Evolutionary conservation across 2,888 invertebrate genomes (phyloP), one percentile per base, ranked within the genome.

Genomic region (Adineta ricciae): DNA sequence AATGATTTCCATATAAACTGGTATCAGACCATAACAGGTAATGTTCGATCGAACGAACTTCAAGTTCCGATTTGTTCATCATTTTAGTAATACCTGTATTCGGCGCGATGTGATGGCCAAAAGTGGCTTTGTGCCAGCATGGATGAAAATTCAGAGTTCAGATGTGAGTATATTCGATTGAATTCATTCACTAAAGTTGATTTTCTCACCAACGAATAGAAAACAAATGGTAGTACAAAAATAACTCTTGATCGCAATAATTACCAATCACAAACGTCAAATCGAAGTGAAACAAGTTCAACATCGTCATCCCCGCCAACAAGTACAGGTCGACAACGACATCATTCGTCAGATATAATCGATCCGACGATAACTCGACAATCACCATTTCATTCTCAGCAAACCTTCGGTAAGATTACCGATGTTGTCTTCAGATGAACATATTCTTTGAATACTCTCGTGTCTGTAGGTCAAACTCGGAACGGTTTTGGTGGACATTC

Each of bases 101-200:
- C 46, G 46, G 46, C 78, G 78, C 64, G 32, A 78, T 78, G 78
- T 41, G 78, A 78, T 78, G 78, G 78, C 41, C 3, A 78, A 41
- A n/a, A 41, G 41, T 78, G 38, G 78, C 78, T 78, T 78, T n/a
- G n/a, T 41, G 78, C 78, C 78, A 41, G 78, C 78, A 41, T 78
- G 78, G 78, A 41, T 78, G 41, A 78, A 78, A 78, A 78, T 78
- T n/a, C n/a, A 21, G 9, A 78, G 16, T 78, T n/a, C n/a, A 41
- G 78, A 78, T 38, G 78, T 78, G 41, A 41, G 11, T 41, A 24
- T 38, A 24, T 73, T n/a, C n/a, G n/a, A n/a, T n/a, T n/a, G n/a
- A 46, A 46, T 46, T 8, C 46, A 46, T 46, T n/a, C n/a, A 36
- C 24, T n/a, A 24, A 24, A 64, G 8, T 64, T 27, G 14, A 27